phyloP scores from a whole-genome alignment of 2,888 invertebrate species.

The Drosophila putrida region DNA sequence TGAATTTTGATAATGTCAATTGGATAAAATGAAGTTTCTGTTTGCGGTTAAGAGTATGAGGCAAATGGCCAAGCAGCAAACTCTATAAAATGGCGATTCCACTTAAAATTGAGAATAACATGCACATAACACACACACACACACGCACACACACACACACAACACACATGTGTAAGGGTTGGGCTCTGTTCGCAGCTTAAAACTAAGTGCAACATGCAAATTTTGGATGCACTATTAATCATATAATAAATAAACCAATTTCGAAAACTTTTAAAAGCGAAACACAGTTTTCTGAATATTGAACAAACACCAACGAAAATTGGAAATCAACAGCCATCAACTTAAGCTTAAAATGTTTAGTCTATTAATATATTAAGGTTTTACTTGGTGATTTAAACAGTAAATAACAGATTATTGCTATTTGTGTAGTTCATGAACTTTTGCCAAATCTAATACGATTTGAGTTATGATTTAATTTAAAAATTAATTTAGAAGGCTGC shows the following conservation, averaged over 20 bases:
- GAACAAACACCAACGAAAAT: not conserved
- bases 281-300: not conserved
- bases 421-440: too few relatives aligned
- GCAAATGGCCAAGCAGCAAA: slow-evolving; percentile 8
- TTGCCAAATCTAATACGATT: too few relatives aligned
- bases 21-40: slow-evolving; percentile 61
- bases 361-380: too few relatives aligned
- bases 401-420: too few relatives aligned
- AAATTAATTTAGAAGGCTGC: too few relatives aligned
- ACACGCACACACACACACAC: not conserved
- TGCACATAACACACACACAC: not conserved
- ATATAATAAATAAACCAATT: not conserved
- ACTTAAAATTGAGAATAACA: slow-evolving; percentile 17
- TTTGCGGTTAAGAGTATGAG: slow-evolving; percentile 50
- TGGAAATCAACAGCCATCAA: too few relatives aligned
- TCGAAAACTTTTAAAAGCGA: not conserved
- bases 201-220: not conserved
- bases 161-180: not conserved
- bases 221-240: not conserved
- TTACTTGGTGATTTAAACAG: too few relatives aligned
- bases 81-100: slow-evolving; percentile 4
- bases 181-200: slow-evolving; percentile 2
- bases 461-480: too few relatives aligned
- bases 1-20: slow-evolving; percentile 81
- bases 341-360: too few relatives aligned